Base-by-base conservation (phyloP, 2,888 invertebrate genomes). In the Automeris io region DNA sequence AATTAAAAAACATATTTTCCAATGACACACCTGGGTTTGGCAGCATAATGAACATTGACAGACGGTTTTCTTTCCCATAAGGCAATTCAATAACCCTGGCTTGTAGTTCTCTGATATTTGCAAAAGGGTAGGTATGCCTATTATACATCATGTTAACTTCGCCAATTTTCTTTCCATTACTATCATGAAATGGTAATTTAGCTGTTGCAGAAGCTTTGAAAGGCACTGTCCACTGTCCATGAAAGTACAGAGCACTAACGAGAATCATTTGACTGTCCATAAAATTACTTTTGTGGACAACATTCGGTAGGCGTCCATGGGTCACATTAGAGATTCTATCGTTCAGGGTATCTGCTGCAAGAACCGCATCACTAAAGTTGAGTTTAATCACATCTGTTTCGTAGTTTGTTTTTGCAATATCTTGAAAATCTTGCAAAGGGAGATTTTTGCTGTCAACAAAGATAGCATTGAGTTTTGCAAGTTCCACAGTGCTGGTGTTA, bases 101-200 rank as follows among this genome's bases (percentile, higher is more conserved):
- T 50, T 89, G 85, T 12, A 93, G 57, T 3, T 79, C 71, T 32
- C 75, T 74, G 13, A 91, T 81, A 37, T 88, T 82, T 0, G 88
- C 77, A 59, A 88, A 92, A 0, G 90, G 88, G 43, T 90, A 91
- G 12, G 85, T 74, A 9, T 82, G 85, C 33, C 87, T 74, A 46
- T 90, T 90, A 46, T 88, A 88, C 94, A 95, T 95, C 93, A 95
- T 94, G 35, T 91, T 88, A 0, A 93, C 91, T 41, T 89, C 75
- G 0, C 90, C 89, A 12, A 86, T 65, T 37, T 78, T 61, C 4
- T 69, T 60, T 5, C 87, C 88, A 2, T 79, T 64, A 33, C 90
- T 89, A 53, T 90, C 81, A 43, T 78, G 89, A 54, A 92, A 93
- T 0, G 87, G 71, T 48, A 87, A 82, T 36, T 56, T 57, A 0